Evolutionary conservation across 2,797 vertebrate genomes (phyloP), one percentile per base, ranked within the genome.

Genomic region (Leptoclinus maculatus): DNA sequence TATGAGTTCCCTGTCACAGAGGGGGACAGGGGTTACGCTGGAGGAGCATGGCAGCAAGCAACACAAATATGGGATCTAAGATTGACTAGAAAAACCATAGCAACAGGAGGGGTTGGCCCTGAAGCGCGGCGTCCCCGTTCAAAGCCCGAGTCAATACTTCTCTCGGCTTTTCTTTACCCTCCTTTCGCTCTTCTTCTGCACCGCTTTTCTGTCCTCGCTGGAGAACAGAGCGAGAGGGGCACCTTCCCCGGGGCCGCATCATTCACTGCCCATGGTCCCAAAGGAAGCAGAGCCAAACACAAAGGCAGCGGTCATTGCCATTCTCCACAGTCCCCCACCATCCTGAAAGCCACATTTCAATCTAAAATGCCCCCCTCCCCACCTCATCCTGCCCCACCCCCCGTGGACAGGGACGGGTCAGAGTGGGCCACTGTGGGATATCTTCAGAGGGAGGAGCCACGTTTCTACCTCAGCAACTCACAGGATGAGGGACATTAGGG

Each of bases 301-400:
- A 94, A 94, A 91, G 83, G 89, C 90, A 79, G 91, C 85, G 90
- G 92, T 93, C 92, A 94, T 93, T 92, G 93, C 94, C 92, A 94
- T 94, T 94, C 92, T 93, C 93, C 90, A 92, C 94, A 94, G 92
- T 90, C 88, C 88, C 88, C 90, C 88, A 10, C 90, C 74, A 54
- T 87, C 76, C 84, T 93, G 89, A 94, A 94, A 93, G 93, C 90
- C 90, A 90, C 92, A 94, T 93, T 93, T 94, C 92, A 94, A 93
- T 91, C 91, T 88, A 83, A 87, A 88, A 80, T 53, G 43, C 78
- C 80, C 72, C 73, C 72, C 71, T 58, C 64, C 53, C 83, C 17
- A 1, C 49, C 71, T 75, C 88, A 80, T 45, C 74, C 82, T 82
- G 70, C 87, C 85, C 89, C 87, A 59, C 85, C 92, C 86, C 90